Evolutionary conservation across 1,140 invertebrate genomes (phyloP).

Genomic region (Sycophila sp.): DNA sequence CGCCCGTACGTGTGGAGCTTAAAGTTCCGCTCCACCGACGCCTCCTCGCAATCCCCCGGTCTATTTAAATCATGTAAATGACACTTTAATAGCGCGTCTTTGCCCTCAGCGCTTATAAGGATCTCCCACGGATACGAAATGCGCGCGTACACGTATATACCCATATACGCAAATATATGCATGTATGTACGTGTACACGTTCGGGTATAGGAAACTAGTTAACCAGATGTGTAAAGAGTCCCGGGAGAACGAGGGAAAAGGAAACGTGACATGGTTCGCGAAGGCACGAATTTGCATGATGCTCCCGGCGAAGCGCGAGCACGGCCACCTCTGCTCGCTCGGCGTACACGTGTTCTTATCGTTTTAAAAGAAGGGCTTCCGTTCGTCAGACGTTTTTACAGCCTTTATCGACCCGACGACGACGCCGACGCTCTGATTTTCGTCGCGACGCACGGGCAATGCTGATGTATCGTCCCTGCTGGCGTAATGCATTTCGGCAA

Average conservation of each 20-base stretch:
- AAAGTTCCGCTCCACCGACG: too few relatives aligned
- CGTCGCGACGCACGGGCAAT: too few relatives aligned
- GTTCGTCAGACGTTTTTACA: too few relatives aligned
- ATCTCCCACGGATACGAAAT: too few relatives aligned
- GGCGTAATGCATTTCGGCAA: too few relatives aligned
- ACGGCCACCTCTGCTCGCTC: neutral
- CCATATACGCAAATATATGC: constrained; percentile 1
- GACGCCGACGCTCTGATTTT: too few relatives aligned
- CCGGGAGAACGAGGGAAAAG: constrained; percentile 16
- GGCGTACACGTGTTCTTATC: neutral
- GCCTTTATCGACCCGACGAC: too few relatives aligned
- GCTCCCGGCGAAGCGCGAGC: neutral
- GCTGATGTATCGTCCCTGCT: too few relatives aligned
- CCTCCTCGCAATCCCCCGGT: too few relatives aligned
- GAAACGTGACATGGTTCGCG: constrained; percentile 34
- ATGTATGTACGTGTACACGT: too few relatives aligned
- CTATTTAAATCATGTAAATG: constrained; percentile 26
- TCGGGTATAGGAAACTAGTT: constrained; percentile 39
- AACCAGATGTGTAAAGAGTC: constrained; percentile 37
- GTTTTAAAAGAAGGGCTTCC: neutral
- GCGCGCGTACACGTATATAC: constrained; percentile 1
- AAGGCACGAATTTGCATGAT: constrained; percentile 40
- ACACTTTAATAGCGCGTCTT: constrained; percentile 17
- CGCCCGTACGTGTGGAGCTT: neutral
- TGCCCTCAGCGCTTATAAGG: too few relatives aligned